phyloP scores from a whole-genome alignment of 2,888 invertebrate genomes.

The Acholoe squamosa region DNA sequence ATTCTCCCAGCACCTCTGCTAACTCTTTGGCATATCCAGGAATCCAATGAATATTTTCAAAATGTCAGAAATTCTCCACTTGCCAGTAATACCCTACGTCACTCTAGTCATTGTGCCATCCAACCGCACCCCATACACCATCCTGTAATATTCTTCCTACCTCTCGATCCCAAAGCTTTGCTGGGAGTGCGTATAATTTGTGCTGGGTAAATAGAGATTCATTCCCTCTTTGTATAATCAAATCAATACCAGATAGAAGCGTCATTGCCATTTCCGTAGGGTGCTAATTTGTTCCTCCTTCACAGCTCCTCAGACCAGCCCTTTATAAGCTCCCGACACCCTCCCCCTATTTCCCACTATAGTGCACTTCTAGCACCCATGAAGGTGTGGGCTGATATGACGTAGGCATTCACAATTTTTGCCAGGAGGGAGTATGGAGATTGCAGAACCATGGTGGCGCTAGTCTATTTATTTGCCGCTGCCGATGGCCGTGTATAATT shows the following conservation, averaged over 20 bases:
- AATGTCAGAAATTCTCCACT: no score
- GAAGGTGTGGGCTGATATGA: neutral
- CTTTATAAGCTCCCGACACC: neutral
- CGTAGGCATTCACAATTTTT: neutral
- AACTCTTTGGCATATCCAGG: no score
- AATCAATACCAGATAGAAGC: neutral
- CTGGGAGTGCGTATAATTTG: constrained; percentile 14
- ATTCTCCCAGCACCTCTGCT: no score
- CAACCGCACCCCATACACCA: no score
- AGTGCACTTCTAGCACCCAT: neutral
- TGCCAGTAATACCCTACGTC: no score
- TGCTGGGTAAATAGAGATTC: neutral
- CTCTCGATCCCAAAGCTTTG: neutral
- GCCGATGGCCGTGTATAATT: constrained; percentile 5
- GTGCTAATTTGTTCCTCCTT: constrained; percentile 23
- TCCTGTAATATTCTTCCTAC: no score
- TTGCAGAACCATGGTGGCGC: constrained; percentile 11
- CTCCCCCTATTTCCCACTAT: neutral
- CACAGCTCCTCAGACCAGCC: neutral
- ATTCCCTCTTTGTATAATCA: constrained; percentile 20
- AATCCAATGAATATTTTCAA: no score
- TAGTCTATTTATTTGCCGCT: neutral
- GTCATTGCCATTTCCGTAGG: constrained; percentile 21
- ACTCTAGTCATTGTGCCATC: no score
- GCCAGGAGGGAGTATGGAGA: neutral